phyloP scores from a whole-genome alignment of 2,888 invertebrate genomes.

The Conchocele bisecta region DNA sequence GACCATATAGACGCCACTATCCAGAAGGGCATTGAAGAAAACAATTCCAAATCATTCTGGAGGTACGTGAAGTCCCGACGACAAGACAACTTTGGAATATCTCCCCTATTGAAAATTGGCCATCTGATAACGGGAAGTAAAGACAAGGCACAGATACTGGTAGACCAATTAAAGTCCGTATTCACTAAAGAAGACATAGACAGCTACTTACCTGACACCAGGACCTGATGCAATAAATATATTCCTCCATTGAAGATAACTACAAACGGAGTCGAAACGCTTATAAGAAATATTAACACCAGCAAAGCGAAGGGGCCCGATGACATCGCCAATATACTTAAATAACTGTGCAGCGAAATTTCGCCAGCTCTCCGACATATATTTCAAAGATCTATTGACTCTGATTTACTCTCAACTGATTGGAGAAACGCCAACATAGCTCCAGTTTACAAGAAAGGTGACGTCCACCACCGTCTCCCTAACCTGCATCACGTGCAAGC shows the following conservation, averaged over 20 bases:
- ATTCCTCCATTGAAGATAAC: neutral
- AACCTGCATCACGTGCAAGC: too few relatives aligned
- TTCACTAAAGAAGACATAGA: slow-evolving; percentile 22
- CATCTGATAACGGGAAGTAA: slow-evolving; percentile 30
- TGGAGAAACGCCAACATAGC: too few relatives aligned
- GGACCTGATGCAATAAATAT: neutral
- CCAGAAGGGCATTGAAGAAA: slow-evolving; percentile 34
- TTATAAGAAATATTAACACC: neutral
- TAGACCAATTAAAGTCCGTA: slow-evolving; percentile 46
- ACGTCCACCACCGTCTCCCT: too few relatives aligned
- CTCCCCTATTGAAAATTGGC: slow-evolving; percentile 43
- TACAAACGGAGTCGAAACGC: neutral
- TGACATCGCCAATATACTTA: neutral
- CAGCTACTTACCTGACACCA: neutral
- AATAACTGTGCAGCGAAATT: neutral
- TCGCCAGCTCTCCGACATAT: too few relatives aligned
- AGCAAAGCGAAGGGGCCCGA: neutral
- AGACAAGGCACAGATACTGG: slow-evolving; percentile 36
- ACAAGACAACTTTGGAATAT: slow-evolving; percentile 39
- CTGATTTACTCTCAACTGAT: too few relatives aligned
- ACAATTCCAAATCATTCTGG: slow-evolving; percentile 54
- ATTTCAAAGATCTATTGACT: too few relatives aligned
- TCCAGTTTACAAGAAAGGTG: too few relatives aligned
- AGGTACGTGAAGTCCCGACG: slow-evolving; percentile 44
- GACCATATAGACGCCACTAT: slow-evolving; percentile 20